phyloP scores from a whole-genome alignment of 2,113 vertebrate species.

The Mesitornis unicolor region DNA sequence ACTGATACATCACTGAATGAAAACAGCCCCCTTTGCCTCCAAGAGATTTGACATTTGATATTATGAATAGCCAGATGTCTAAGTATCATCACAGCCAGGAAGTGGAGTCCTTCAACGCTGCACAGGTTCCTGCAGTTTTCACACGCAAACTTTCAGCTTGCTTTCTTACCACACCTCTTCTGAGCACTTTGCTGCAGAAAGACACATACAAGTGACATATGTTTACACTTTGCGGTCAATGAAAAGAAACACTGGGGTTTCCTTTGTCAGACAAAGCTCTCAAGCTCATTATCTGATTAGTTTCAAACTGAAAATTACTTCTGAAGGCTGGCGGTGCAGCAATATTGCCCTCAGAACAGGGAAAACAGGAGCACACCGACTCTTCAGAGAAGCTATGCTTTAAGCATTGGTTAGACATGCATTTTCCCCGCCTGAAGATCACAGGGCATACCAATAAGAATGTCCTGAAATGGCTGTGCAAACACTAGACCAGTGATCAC shows the following conservation, averaged over 20 bases:
- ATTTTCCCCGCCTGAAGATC: neutral
- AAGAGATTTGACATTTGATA: neutral
- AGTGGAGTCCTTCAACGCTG: neutral
- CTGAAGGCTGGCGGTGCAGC: neutral
- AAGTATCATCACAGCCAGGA: neutral
- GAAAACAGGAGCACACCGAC: accelerated
- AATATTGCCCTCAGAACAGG: neutral
- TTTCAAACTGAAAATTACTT: neutral
- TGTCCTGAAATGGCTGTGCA: neutral
- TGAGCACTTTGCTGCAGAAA: neutral
- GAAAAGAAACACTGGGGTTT: neutral
- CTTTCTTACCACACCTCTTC: neutral
- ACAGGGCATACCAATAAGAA: neutral
- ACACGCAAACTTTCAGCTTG: neutral
- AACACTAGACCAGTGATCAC: neutral
- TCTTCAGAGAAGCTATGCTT: neutral
- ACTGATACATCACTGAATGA: neutral
- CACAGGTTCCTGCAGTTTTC: neutral
- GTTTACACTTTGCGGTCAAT: neutral
- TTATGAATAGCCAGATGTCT: neutral
- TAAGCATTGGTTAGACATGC: neutral
- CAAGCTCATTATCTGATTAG: neutral
- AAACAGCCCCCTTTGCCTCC: neutral
- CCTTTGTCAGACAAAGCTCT: neutral
- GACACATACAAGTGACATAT: neutral